Percentiles rank a stretch among this genome's conserved stretches.
These are phyloP conservation scores for Lacerta bilineata DNA, from an alignment of 2,797 vertebrate species.

Conservation along the genomic window DNA sequence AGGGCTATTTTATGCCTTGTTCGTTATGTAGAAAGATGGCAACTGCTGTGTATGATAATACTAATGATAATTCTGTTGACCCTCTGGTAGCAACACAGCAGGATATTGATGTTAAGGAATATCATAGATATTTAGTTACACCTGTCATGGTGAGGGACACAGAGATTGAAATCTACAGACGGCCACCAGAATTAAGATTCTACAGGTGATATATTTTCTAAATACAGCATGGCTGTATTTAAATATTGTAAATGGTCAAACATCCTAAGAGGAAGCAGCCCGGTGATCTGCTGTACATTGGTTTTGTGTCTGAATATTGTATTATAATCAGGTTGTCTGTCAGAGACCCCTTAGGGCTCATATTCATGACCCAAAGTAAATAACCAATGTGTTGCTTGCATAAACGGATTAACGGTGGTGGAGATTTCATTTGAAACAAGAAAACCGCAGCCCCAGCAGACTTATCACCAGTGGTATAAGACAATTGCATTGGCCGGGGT, in stretches of 20 bases:
- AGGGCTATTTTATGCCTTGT: not conserved
- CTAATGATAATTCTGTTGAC: not conserved
- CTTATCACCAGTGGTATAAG: not conserved
- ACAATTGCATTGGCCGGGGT: not conserved
- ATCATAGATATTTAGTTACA: not conserved
- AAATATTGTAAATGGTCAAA: not conserved
- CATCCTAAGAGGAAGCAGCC: not conserved
- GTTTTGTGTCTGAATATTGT: not conserved
- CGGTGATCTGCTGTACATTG: slow-evolving; percentile 56
- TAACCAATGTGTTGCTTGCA: not conserved
- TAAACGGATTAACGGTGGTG: not conserved
- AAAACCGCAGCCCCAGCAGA: too few species aligned
- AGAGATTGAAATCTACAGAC: not conserved
- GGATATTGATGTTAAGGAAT: not conserved
- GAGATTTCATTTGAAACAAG: not conserved
- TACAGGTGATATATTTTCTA: fast-evolving
- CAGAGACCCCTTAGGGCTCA: too few species aligned
- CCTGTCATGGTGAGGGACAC: not conserved
- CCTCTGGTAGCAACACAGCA: not conserved
- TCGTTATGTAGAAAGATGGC: not conserved
- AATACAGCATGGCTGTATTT: not conserved
- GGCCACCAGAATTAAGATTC: not conserved
- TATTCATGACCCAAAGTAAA: not conserved
- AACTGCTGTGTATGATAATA: not conserved
- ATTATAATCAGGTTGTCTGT: not conserved